A percentile compares a stretch with the other conserved stretches of the same genome.
phyloP scores from a whole-genome alignment of 92 coral and sea anemone species.

The Bergia puertoricense region DNA sequence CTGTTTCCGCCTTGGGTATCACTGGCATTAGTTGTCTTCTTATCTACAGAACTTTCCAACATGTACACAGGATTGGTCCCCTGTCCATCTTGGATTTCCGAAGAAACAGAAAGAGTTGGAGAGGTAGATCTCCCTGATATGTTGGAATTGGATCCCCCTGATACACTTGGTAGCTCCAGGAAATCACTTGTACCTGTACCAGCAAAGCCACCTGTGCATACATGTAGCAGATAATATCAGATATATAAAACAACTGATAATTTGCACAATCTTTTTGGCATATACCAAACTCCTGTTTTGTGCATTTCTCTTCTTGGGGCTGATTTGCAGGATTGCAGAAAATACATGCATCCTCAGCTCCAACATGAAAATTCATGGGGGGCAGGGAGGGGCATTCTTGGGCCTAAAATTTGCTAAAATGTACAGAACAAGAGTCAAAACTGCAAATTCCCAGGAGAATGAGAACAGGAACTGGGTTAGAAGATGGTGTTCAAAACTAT shows the following conservation, averaged over 20 bases:
- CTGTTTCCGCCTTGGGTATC: neutral
- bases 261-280: slow-evolving; percentile 8
- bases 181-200: neutral
- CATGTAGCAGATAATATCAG: neutral
- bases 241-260: neutral
- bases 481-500: neutral
- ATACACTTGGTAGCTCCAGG: neutral
- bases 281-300: neutral
- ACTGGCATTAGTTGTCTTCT: neutral
- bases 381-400: no score
- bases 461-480: neutral
- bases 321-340: no score
- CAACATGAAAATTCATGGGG: no score
- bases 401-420: no score
- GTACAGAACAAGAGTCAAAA: neutral
- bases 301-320: neutral
- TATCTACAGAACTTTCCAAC: slow-evolving; percentile 51
- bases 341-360: no score
- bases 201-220: slow-evolving; percentile 16
- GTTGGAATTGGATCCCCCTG: neutral
- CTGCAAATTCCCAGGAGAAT: neutral
- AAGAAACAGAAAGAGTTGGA: slow-evolving; percentile 6
- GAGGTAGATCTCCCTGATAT: slow-evolving; percentile 10
- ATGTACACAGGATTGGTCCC: slow-evolving; percentile 53
- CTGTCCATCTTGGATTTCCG: slow-evolving; percentile 17